A percentile compares a stretch with the other conserved stretches of the same genome.
Conservation (phyloP, 2,113 vertebrate species). For the Catagonus wagneri region DNA sequence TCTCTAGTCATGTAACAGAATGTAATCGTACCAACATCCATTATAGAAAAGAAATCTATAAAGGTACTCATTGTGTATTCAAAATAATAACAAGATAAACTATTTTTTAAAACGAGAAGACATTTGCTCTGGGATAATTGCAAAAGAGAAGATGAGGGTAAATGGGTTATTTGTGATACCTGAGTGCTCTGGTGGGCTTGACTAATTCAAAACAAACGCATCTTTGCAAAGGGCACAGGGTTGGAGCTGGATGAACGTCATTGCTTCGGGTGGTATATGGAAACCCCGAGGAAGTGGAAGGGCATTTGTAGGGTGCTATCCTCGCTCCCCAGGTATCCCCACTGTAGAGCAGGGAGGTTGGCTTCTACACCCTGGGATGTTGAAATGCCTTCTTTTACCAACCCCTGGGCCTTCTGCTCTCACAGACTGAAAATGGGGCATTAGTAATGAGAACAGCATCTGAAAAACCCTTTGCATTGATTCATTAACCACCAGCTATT, state of each 20-base stretch:
- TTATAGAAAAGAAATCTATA: neutral
- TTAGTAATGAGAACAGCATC: conserved; percentile 65
- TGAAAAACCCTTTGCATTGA: conserved; percentile 65
- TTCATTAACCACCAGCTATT: conserved; percentile 72
- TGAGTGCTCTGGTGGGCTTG: neutral
- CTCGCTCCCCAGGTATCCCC: neutral
- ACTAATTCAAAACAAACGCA: neutral
- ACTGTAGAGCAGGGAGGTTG: neutral
- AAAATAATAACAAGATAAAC: conserved; percentile 38
- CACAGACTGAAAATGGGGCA: conserved; percentile 10
- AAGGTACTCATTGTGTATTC: neutral
- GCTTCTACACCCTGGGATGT: neutral
- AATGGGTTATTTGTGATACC: neutral
- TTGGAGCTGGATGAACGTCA: neutral
- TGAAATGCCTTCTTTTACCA: neutral
- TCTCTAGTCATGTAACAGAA: neutral
- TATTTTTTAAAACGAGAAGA: conserved; percentile 47
- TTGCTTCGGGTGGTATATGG: neutral
- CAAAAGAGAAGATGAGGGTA: neutral
- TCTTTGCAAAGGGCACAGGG: neutral
- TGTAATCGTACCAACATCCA: neutral
- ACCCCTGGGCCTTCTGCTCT: neutral
- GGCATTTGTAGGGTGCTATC: neutral
- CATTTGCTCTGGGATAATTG: conserved; percentile 39
- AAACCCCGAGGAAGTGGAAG: neutral